These are phyloP conservation scores for Pristionchus mayeri DNA, from an alignment of 2,888 invertebrate species.

Conservation along the genomic window DNA sequence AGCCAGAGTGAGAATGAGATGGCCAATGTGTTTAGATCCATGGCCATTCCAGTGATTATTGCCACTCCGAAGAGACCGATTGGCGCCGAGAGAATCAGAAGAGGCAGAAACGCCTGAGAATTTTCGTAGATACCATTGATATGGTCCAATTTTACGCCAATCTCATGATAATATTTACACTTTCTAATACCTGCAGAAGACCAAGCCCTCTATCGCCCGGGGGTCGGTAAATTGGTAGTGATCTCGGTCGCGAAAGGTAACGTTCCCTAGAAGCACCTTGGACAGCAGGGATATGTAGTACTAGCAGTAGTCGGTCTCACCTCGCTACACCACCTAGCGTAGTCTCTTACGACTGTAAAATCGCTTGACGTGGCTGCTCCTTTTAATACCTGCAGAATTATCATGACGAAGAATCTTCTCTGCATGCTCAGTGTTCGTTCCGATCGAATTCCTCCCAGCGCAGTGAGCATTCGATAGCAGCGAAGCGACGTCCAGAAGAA, in stretches of 20 bases:
- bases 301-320: too few species aligned
- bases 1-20: conserved; percentile 11
- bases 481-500: background rate
- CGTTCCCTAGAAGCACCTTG: too few species aligned
- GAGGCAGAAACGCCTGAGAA: background rate
- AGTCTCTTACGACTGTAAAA: too few species aligned
- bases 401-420: background rate
- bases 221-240: too few species aligned
- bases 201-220: too few species aligned
- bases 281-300: too few species aligned
- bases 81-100: background rate
- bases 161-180: too few species aligned
- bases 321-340: too few species aligned
- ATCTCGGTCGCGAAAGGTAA: too few species aligned
- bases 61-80: background rate
- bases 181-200: too few species aligned
- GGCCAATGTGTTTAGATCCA: background rate
- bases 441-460: background rate
- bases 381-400: background rate
- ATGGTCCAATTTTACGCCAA: too few species aligned
- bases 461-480: background rate
- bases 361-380: too few species aligned
- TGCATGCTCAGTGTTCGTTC: background rate
- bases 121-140: background rate
- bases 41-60: background rate